Evolutionary conservation across 2,888 invertebrate species (phyloP).

Genomic region (Ellobium chinense): DNA sequence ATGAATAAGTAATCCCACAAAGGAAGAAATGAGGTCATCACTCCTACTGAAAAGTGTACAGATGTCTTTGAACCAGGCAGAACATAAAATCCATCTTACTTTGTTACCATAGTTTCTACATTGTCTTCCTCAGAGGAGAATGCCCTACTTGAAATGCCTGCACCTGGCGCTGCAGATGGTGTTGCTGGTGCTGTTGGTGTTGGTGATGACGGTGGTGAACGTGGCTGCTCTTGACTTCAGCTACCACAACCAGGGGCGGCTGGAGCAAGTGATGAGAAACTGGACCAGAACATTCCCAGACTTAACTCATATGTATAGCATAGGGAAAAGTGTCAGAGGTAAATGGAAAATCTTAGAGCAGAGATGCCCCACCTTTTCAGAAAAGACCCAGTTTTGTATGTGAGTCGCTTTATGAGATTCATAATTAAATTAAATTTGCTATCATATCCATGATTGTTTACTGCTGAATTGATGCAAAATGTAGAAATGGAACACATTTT

Average conservation of each 20-base stretch:
- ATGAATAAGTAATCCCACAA: too few species aligned
- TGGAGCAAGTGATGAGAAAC: slow-evolving; percentile 89
- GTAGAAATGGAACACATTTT: too few species aligned
- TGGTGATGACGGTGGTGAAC: background rate
- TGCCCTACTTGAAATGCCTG: background rate
- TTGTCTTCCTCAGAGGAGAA: background rate
- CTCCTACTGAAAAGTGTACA: too few species aligned
- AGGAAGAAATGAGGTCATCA: too few species aligned
- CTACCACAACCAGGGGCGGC: slow-evolving; percentile 92
- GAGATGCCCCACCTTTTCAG: too few species aligned
- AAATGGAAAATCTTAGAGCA: slow-evolving; percentile 65
- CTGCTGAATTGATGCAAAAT: too few species aligned
- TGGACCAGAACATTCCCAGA: slow-evolving; percentile 90
- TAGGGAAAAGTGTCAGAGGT: slow-evolving; percentile 96
- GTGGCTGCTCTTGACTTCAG: slow-evolving; percentile 84
- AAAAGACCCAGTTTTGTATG: too few species aligned
- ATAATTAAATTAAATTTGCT: too few species aligned
- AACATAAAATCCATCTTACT: too few species aligned
- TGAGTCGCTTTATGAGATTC: too few species aligned
- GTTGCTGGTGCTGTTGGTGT: background rate
- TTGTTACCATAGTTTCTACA: background rate
- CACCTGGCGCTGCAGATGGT: background rate
- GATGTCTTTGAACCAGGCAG: too few species aligned
- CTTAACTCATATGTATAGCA: slow-evolving; percentile 93
- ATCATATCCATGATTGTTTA: too few species aligned